Base-by-base conservation (phyloP, 2,797 vertebrate genomes). In the Steatocranus sp. region DNA sequence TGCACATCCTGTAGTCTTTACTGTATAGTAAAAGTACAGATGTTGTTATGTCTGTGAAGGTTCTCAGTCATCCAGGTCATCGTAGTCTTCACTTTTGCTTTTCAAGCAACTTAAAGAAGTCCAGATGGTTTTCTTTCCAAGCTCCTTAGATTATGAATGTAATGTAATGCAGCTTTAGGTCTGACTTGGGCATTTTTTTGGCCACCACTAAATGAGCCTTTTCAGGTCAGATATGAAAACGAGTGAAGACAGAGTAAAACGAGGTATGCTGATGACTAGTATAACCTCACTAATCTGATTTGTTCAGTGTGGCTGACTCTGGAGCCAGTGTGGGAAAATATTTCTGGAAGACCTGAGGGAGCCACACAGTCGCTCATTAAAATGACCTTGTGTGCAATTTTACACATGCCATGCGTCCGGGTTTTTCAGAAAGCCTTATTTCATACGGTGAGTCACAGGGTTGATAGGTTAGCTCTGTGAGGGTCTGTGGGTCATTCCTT, bases 261-360 rank as follows among this genome's bases (percentile, higher is more conserved):
- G 82, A 87, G 94, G 90, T 93, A 90, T 94, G 94, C 92, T 87
- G 92, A 92, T 88, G 91, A 94, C 93, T 91, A 88, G 90, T 88
- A 87, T 83, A 93, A 92, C 90, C 94, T 91, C 95, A 56, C 93
- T 96, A 96, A 97, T 97, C 96, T 96, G 89, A 97, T 97, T 96
- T 96, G 96, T 96, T 96, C 96, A 95, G 95, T 95, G 86, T 96
- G 95, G 94, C 91, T 97, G 95, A 95, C 88, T 92, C 93, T 96
- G 56, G 92, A 96, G 94, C 95, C 74, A 38, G 89, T 96, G 96
- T 96, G 96, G 96, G 96, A 97, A 97, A 95, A 94, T 95, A 92
- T 90, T 95, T 94, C 88, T 88, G 88, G 73, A 86, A 80, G 90
- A 93, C 87, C 76, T 63, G 75, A 87, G 80, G 89, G 90, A 95